phyloP scores from a whole-genome alignment of 2,113 vertebrate species.

The Fregetta grallaria region DNA sequence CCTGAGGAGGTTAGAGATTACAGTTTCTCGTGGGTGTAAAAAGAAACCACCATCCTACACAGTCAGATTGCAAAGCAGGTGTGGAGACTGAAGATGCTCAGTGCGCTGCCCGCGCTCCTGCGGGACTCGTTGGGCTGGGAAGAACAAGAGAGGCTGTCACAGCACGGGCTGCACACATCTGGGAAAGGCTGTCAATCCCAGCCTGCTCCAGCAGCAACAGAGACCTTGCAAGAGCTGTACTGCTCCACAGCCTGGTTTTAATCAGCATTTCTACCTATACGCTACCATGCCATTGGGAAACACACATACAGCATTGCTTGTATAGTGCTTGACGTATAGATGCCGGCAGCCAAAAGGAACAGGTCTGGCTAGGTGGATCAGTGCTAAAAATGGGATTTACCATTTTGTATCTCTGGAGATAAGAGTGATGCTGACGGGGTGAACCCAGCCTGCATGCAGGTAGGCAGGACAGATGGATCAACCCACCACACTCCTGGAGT shows the following conservation, averaged over 20 bases:
- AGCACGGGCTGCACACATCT: background rate
- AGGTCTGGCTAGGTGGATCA: background rate
- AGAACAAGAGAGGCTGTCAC: background rate
- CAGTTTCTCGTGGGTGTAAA: background rate
- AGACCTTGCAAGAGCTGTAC: background rate
- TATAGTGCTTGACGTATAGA: accelerated
- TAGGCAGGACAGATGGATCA: background rate
- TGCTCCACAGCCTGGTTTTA: background rate
- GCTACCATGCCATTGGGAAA: accelerated
- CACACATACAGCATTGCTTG: background rate
- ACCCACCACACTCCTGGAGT: background rate
- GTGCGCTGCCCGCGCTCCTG: accelerated
- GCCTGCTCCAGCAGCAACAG: background rate
- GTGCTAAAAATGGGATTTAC: background rate
- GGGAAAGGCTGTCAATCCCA: background rate
- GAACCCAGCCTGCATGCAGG: background rate
- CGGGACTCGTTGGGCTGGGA: background rate
- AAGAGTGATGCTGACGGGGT: background rate
- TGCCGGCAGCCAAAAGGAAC: background rate
- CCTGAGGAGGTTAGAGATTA: background rate
- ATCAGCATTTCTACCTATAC: background rate
- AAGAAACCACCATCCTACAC: background rate
- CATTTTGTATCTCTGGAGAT: background rate
- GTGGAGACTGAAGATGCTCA: background rate
- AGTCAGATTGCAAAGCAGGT: background rate